These are phyloP conservation scores for Ondatra zibethicus DNA, from an alignment of 2,113 vertebrate genomes.

Conservation along the genomic window DNA sequence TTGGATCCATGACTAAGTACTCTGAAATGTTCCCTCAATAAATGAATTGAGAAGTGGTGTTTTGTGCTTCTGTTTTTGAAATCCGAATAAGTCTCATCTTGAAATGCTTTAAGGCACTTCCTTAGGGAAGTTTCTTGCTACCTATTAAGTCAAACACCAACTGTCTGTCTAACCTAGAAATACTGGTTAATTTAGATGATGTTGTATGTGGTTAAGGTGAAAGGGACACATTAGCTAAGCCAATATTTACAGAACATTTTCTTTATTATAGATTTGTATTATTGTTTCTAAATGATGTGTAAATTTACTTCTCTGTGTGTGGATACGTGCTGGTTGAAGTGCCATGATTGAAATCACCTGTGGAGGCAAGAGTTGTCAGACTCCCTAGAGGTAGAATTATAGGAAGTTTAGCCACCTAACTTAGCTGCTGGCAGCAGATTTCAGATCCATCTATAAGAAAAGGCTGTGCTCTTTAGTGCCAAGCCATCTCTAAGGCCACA, in stretches of 20 bases:
- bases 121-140: neutral
- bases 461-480: neutral
- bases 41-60: neutral
- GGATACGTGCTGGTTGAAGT: neutral
- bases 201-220: neutral
- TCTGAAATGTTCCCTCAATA: neutral
- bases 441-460: neutral
- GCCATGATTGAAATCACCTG: too few species aligned
- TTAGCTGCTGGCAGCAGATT: neutral
- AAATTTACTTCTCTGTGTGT: neutral
- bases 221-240: neutral
- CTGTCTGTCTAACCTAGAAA: neutral
- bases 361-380: neutral
- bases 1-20: neutral
- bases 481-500: neutral
- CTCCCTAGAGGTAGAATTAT: too few species aligned
- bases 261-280: neutral
- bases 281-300: neutral
- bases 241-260: neutral
- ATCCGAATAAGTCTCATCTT: neutral
- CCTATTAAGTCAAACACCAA: neutral
- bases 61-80: neutral
- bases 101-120: neutral
- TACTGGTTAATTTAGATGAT: neutral
- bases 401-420: neutral